A percentile compares a stretch with the other conserved stretches of the same genome.
Evolutionary conservation across 2,113 vertebrate genomes (phyloP).

Genomic region (Carettochelys insculpta): DNA sequence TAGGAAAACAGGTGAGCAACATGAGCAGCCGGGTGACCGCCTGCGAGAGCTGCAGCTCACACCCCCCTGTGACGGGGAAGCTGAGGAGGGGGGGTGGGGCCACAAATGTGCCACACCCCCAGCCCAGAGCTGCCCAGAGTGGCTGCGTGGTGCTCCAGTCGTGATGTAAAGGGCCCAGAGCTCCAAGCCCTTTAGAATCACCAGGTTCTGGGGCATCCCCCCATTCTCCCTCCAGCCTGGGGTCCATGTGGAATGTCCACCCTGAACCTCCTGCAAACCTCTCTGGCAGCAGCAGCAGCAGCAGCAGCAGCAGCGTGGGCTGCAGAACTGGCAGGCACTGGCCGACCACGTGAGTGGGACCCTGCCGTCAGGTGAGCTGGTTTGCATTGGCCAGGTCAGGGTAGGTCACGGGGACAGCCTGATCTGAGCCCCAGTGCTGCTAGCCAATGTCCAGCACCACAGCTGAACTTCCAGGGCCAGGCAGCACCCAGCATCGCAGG

Average conservation of each 20-base stretch:
- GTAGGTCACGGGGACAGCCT: neutral
- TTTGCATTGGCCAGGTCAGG: neutral
- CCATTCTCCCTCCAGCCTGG: too few relatives aligned
- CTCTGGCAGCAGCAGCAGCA: too few relatives aligned
- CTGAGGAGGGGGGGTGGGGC: neutral
- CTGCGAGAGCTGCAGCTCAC: fast-evolving
- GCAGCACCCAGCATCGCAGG: neutral
- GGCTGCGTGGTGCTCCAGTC: too few relatives aligned
- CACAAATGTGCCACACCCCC: too few relatives aligned
- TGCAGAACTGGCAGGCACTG: neutral
- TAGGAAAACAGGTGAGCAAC: conserved; percentile 32
- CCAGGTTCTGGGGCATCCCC: too few relatives aligned
- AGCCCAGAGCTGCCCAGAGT: too few relatives aligned
- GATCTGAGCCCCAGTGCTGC: neutral
- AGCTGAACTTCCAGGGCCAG: neutral
- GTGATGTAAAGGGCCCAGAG: too few relatives aligned
- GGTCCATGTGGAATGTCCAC: too few relatives aligned
- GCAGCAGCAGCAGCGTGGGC: neutral
- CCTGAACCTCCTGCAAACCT: too few relatives aligned
- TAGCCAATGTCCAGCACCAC: neutral
- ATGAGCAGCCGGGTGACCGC: fast-evolving
- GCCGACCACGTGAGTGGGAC: neutral
- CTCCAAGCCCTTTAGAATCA: too few relatives aligned
- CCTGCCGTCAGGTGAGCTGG: neutral
- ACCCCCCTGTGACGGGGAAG: neutral